A percentile compares a stretch with the other conserved stretches of the same genome.
Conservation (phyloP, 2,113 vertebrate genomes). For the Cettia cetti region DNA sequence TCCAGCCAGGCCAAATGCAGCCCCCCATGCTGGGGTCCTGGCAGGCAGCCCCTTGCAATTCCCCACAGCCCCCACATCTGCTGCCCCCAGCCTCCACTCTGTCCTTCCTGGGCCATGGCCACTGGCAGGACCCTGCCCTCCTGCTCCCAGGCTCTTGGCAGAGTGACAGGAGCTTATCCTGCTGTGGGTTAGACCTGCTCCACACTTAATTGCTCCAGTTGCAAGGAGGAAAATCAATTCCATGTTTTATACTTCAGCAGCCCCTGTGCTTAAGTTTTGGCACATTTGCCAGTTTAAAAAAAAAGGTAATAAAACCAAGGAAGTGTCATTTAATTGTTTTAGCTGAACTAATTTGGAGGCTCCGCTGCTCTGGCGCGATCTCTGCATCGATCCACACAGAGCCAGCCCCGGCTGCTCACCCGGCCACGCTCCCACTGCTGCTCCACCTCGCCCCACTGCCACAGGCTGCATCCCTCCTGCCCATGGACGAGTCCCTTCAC, state of each 20-base stretch:
- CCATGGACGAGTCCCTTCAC: fast-evolving
- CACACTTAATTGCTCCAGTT: slow-evolving; percentile 55
- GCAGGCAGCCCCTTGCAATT: not conserved
- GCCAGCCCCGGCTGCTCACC: not conserved
- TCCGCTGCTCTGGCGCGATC: not conserved
- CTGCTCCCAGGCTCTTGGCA: not conserved
- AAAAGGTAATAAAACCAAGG: slow-evolving; percentile 23
- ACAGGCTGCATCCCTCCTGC: not conserved
- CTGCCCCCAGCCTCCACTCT: not conserved
- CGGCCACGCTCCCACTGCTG: fast-evolving
- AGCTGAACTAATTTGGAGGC: slow-evolving; percentile 38
- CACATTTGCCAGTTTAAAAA: slow-evolving; percentile 10
- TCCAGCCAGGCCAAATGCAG: not conserved
- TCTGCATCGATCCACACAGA: not conserved
- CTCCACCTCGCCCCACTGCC: not conserved
- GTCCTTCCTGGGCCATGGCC: fast-evolving
- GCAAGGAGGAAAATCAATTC: slow-evolving; percentile 57
- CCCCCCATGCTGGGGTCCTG: fast-evolving
- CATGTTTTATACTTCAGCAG: slow-evolving; percentile 36
- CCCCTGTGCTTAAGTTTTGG: slow-evolving; percentile 38
- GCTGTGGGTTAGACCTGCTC: not conserved
- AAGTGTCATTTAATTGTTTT: slow-evolving; percentile 65
- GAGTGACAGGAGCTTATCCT: not conserved
- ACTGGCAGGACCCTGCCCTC: not conserved
- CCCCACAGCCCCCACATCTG: not conserved